Base-by-base conservation (phyloP, 1,140 invertebrate species). In the Hesperophylax magnus region DNA sequence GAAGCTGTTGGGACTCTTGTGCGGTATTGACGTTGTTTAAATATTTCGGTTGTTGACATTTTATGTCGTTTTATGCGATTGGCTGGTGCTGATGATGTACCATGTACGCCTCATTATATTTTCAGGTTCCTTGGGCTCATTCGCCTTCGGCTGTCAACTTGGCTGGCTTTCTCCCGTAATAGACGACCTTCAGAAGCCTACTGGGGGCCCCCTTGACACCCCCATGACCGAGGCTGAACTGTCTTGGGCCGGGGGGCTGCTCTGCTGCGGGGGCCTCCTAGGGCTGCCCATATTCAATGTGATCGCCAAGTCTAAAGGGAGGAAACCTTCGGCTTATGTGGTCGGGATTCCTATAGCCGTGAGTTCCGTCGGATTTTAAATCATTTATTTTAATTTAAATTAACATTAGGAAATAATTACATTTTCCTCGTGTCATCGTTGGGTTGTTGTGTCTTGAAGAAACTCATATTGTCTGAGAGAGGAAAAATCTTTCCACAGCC, bases 151-250 rank as follows among this genome's bases (percentile, higher is more conserved):
- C 8, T 84, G 85, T 31, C 84, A 86, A 47, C 60, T 88, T 0
- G 85, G 86, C 11, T 88, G 87, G 88, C 86, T 88, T 8, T 88
- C 87, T 11, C 88, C 88, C 15, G 86, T 86, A 0, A 77, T 88
- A 53, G 86, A 87, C 0, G 82, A 86, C 54, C 80, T 88, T 1
- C 84, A 83, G 34, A 74, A 14, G 15, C 15, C 22, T 7, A 61
- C 27, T 1, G 39, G 24, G 1, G 27, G 47, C n/a, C 47, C 63
- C 11, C 71, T 75, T 31, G 52, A 75, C 9, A 22, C 18, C 24
- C 53, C 56, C 31, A 74, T 84, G 39, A 79, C 82, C 9, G 72
- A 79, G 22, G 54, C 47, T 18, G 79, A 84, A 20, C 15, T 54
- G 27, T 71, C 77, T 15, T 81, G 79, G 79, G 76, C 79, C n/a